phyloP scores from a whole-genome alignment of 2,888 invertebrate species.

The Physocephala rufipes region DNA sequence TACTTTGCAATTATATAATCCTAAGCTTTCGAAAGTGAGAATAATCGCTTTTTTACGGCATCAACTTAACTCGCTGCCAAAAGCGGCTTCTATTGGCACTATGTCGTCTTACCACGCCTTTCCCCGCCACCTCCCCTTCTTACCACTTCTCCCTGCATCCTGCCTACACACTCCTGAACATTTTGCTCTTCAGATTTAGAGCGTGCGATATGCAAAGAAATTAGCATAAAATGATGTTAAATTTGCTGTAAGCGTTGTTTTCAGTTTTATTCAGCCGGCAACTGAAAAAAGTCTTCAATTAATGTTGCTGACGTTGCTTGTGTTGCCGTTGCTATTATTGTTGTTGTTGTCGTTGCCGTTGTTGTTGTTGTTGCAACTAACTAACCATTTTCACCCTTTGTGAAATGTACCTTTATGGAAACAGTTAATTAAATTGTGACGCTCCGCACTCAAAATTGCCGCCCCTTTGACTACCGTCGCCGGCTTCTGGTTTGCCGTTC shows the following conservation, averaged over 20 bases:
- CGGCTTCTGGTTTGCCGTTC: neutral
- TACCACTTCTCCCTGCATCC: too few species aligned
- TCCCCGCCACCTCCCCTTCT: neutral
- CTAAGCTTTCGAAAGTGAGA: too few species aligned
- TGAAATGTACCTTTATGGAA: conserved; percentile 1
- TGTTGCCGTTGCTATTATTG: too few species aligned
- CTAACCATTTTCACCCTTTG: conserved; percentile 1
- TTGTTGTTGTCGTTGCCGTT: too few species aligned
- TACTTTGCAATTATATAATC: too few species aligned
- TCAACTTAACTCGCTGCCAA: too few species aligned
- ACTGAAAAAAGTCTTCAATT: neutral
- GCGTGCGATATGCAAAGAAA: neutral
- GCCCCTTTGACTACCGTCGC: too few species aligned
- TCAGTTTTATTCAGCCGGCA: neutral
- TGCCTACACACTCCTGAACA: too few species aligned
- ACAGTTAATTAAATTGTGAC: conserved; percentile 18
- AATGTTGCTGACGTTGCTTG: neutral
- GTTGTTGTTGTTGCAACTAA: too few species aligned
- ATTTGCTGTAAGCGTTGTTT: neutral
- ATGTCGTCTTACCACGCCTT: neutral
- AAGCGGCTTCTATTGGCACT: too few species aligned
- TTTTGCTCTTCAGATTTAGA: neutral
- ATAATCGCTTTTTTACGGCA: too few species aligned
- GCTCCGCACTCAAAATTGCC: neutral
- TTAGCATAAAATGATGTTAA: neutral